phyloP scores from a whole-genome alignment of 2,888 invertebrate genomes.

The Dexiosoma caninum region DNA sequence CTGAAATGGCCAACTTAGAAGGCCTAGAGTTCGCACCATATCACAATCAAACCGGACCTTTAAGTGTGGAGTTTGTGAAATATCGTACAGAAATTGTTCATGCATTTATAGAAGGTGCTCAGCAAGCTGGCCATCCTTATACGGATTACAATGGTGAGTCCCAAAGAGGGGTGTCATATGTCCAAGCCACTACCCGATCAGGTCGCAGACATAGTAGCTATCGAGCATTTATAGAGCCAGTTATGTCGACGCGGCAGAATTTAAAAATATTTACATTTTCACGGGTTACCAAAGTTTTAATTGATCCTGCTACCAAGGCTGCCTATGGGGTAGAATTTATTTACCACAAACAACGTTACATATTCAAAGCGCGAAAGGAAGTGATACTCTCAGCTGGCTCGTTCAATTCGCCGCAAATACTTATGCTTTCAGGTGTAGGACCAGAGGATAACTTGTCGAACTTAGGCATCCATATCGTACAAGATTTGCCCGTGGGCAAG shows the following conservation, averaged over 20 bases:
- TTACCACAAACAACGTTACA: constrained; percentile 78
- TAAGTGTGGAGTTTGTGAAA: constrained; percentile 81
- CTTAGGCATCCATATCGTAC: constrained; percentile 80
- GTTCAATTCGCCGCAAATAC: constrained; percentile 90
- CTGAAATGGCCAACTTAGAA: constrained; percentile 79
- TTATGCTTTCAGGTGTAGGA: constrained; percentile 89
- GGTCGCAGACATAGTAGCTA: constrained; percentile 83
- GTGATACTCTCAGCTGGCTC: constrained; percentile 90
- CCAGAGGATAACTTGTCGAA: constrained; percentile 78
- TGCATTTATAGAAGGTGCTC: constrained; percentile 81
- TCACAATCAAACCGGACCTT: constrained; percentile 80
- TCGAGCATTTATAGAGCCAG: constrained; percentile 81
- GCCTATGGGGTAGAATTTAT: constrained; percentile 84
- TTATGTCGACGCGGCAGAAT: constrained; percentile 80
- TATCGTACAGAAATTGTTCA: constrained; percentile 78
- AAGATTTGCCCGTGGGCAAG: constrained; percentile 83
- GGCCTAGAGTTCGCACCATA: constrained; percentile 78
- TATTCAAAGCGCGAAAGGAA: constrained; percentile 83
- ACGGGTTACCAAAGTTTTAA: constrained; percentile 82
- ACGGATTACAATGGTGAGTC: constrained; percentile 83
- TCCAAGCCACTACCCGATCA: constrained; percentile 80
- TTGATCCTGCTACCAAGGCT: constrained; percentile 80
- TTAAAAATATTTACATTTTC: constrained; percentile 82
- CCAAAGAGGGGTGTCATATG: constrained; percentile 81
- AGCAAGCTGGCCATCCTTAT: constrained; percentile 81